These are phyloP conservation scores for Sabellastarte sp. DNA, from an alignment of 2,888 invertebrate species.

Conservation along the genomic window DNA sequence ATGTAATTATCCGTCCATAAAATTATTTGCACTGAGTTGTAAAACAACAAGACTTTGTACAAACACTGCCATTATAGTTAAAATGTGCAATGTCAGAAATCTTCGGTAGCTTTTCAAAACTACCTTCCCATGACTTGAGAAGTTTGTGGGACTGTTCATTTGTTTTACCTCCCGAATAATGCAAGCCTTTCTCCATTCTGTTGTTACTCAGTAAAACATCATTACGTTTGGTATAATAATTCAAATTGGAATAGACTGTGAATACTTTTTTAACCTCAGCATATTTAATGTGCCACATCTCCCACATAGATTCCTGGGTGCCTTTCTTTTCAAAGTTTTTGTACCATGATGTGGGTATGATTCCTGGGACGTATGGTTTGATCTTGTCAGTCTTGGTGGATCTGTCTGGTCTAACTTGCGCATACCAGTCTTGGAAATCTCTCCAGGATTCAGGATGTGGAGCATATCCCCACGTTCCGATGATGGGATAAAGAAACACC, in stretches of 20 bases:
- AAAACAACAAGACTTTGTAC: too few species aligned
- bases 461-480: constrained; percentile 29
- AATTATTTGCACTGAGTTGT: too few species aligned
- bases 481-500: constrained; percentile 19
- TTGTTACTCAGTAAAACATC: neutral
- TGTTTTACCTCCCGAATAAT: too few species aligned
- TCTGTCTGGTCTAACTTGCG: constrained; percentile 3
- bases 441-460: constrained; percentile 22
- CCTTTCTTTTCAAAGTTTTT: constrained; percentile 6
- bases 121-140: too few species aligned
- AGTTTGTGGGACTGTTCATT: too few species aligned
- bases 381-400: neutral
- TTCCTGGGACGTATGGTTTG: constrained; percentile 21
- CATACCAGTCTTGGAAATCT: constrained; percentile 24
- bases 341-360: constrained; percentile 25
- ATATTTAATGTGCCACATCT: constrained; percentile 28
- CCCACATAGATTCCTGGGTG: constrained; percentile 22
- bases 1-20: too few species aligned
- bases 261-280: constrained; percentile 12
- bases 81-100: too few species aligned
- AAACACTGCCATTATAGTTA: too few species aligned
- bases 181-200: neutral
- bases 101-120: too few species aligned
- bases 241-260: constrained; percentile 15
- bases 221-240: neutral